These are phyloP conservation scores for Listronotus oregonensis DNA, from an alignment of 1,140 invertebrate genomes.

Conservation along the genomic window DNA sequence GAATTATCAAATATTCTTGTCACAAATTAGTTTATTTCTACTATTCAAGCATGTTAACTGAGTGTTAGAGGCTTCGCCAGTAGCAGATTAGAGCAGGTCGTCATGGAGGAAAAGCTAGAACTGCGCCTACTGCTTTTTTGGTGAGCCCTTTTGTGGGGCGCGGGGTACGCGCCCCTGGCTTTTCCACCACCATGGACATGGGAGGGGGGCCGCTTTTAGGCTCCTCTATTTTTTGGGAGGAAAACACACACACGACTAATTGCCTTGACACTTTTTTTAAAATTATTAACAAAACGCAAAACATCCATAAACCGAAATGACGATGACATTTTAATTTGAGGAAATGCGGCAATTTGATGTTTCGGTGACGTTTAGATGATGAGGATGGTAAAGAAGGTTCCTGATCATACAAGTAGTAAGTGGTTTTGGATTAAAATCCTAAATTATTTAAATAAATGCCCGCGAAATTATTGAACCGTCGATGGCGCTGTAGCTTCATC, in stretches of 20 bases:
- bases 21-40: too few relatives aligned
- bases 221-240: not conserved
- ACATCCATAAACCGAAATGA: too few relatives aligned
- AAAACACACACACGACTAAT: constrained; percentile 2
- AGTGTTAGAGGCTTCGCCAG: constrained; percentile 19
- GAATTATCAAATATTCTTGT: too few relatives aligned
- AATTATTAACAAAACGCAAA: not conserved
- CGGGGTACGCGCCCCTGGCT: constrained; percentile 16
- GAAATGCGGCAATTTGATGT: too few relatives aligned
- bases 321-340: too few relatives aligned
- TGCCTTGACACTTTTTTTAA: not conserved
- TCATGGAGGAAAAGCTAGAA: constrained; percentile 18
- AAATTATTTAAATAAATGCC: too few relatives aligned
- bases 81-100: constrained; percentile 24
- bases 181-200: constrained; percentile 32
- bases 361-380: too few relatives aligned
- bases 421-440: too few relatives aligned
- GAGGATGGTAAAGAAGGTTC: too few relatives aligned
- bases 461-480: too few relatives aligned
- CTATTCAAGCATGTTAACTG: not conserved
- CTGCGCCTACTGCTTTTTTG: constrained; percentile 32
- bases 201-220: not conserved
- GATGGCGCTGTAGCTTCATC: too few relatives aligned
- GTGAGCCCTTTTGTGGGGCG: constrained; percentile 16
- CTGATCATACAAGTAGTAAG: too few relatives aligned